phyloP scores from a whole-genome alignment of 23 tunicate species.

The Phallusia fumigata region DNA sequence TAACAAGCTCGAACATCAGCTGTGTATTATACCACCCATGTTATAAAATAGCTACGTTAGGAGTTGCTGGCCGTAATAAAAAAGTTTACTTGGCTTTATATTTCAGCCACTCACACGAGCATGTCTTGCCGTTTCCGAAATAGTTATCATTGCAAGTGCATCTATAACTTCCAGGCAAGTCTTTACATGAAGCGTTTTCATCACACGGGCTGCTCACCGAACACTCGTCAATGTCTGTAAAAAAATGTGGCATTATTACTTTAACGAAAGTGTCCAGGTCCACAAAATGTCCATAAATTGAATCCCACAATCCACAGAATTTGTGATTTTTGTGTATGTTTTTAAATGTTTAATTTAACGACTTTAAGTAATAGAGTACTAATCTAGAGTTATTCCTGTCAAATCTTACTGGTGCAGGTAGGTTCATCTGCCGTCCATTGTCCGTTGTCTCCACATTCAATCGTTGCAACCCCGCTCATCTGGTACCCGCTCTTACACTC shows the following conservation, averaged over 20 bases:
- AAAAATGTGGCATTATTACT: no score
- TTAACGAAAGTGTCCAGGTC: no score
- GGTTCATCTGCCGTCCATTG: constrained; percentile 15
- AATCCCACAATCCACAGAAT: neutral
- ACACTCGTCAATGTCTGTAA: constrained; percentile 25
- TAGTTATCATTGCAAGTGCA: constrained; percentile 12
- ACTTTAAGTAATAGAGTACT: no score
- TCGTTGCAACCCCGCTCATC: constrained; percentile 6
- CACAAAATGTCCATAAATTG: no score
- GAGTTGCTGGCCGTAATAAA: no score
- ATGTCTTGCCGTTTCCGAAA: constrained; percentile 6
- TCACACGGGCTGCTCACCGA: constrained; percentile 12
- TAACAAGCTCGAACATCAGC: no score
- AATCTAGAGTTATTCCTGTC: neutral
- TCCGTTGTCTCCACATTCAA: constrained; percentile 24
- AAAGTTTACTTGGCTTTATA: no score
- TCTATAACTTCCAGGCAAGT: constrained; percentile 19
- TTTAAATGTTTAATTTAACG: neutral
- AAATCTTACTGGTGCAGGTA: constrained; percentile 4
- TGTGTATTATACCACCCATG: no score
- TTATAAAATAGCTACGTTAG: no score
- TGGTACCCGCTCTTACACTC: constrained; percentile 15
- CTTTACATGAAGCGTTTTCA: constrained; percentile 14
- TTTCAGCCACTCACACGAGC: constrained; percentile 1
- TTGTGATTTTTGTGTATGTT: neutral